phyloP scores from a whole-genome alignment of 2,113 vertebrate species.

The Chaetodon auriga region DNA sequence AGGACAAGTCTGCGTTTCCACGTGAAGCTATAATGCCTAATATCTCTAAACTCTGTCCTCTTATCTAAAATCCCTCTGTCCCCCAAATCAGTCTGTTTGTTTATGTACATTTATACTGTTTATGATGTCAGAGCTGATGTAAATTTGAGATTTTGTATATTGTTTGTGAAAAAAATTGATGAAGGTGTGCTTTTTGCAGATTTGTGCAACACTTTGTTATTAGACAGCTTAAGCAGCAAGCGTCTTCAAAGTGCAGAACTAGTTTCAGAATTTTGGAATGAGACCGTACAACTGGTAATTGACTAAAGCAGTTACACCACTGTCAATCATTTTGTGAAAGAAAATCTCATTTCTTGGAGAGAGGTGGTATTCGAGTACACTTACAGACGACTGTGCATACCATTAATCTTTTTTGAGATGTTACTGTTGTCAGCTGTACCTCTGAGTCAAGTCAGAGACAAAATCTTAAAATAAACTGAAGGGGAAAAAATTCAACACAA shows the following conservation, averaged over 20 bases:
- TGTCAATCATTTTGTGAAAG: background rate
- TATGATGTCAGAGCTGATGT: background rate
- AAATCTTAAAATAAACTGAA: background rate
- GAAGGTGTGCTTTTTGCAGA: too few species aligned
- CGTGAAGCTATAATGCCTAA: background rate
- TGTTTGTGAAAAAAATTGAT: background rate
- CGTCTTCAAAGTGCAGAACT: background rate
- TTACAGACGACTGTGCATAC: background rate
- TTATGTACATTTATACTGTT: background rate
- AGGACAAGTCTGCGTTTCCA: background rate
- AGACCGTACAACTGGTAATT: background rate
- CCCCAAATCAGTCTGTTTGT: background rate
- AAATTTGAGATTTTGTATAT: background rate
- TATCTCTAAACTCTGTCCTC: background rate
- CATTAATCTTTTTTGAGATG: background rate
- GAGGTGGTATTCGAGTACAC: background rate
- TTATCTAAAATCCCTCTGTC: background rate
- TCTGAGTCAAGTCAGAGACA: background rate
- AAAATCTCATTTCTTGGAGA: too few species aligned
- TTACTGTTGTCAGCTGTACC: background rate
- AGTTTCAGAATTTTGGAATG: background rate
- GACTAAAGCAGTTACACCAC: background rate
- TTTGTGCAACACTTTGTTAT: too few species aligned
- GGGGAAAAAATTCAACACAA: background rate
- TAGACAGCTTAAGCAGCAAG: too few species aligned